Percentiles rank a stretch among this genome's conserved stretches.
phyloP scores from a whole-genome alignment of 2,113 vertebrate genomes.

The Alligator sinensis region DNA sequence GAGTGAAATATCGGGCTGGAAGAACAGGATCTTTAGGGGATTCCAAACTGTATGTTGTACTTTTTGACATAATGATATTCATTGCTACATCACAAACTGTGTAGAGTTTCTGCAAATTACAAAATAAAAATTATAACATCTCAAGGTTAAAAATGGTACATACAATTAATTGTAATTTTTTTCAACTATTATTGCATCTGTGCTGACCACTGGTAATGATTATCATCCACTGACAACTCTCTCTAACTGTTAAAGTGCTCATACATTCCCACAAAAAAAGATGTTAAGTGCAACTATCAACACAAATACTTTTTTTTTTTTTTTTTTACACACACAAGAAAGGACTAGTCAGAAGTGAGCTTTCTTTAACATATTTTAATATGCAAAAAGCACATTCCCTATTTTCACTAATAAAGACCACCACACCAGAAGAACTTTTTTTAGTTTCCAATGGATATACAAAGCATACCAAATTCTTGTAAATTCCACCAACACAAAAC shows the following conservation, averaged over 20 bases:
- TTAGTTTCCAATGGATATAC: not conserved
- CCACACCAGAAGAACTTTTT: too few species aligned
- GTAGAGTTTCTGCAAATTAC: constrained; percentile 90
- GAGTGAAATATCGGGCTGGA: constrained; percentile 94
- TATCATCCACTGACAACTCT: too few species aligned
- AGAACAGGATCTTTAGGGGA: constrained; percentile 98
- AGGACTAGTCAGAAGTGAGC: not conserved
- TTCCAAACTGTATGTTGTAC: constrained; percentile 98
- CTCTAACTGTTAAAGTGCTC: too few species aligned
- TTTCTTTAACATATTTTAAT: not conserved
- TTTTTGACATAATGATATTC: constrained; percentile 99
- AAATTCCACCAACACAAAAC: not conserved
- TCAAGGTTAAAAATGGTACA: too few species aligned
- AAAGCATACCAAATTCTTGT: not conserved
- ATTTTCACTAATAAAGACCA: not conserved
- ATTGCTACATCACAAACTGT: constrained; percentile 99
- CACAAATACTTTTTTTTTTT: too few species aligned
- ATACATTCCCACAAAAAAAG: not conserved
- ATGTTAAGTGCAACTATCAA: not conserved
- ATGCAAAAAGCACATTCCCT: not conserved
- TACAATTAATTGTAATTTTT: not conserved
- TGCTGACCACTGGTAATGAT: too few species aligned
- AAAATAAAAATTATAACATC: not conserved
- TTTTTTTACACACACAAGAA: not conserved
- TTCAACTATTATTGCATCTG: not conserved